Conservation (phyloP, 2,113 vertebrate species). For the Balaeniceps rex region DNA sequence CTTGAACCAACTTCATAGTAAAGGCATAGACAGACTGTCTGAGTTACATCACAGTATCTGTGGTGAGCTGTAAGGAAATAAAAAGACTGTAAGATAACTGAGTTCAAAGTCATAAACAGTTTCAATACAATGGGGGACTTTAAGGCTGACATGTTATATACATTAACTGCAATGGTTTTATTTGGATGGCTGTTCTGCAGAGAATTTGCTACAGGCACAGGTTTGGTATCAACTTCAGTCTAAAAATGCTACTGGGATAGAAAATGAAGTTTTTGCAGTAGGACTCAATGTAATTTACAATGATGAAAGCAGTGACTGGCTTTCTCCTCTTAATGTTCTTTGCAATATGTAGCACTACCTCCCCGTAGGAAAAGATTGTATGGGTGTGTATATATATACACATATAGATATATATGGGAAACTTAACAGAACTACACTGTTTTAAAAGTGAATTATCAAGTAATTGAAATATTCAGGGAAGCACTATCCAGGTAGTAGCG, state of each 20-base stretch:
- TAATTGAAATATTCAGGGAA: not conserved
- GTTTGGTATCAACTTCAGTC: not conserved
- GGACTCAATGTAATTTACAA: not conserved
- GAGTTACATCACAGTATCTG: not conserved
- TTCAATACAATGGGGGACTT: not conserved
- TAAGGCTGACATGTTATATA: not conserved
- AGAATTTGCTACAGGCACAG: not conserved
- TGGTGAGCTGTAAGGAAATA: slow-evolving; percentile 36
- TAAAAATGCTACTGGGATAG: not conserved
- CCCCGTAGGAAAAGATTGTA: not conserved
- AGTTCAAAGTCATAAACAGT: slow-evolving; percentile 16
- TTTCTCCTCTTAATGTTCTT: not conserved
- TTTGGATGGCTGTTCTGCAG: not conserved
- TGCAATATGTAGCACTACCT: not conserved
- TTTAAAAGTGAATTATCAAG: not conserved
- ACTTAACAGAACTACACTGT: not conserved
- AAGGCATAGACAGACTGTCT: not conserved
- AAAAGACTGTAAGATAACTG: not conserved
- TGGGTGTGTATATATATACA: rapidly evolving
- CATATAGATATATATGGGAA: not conserved
- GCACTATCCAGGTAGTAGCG: not conserved
- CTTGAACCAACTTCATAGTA: slow-evolving; percentile 9
- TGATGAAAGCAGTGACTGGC: not conserved
- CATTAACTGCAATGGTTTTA: not conserved
- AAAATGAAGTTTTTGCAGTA: not conserved